Evolutionary conservation across 2,113 vertebrate species (phyloP).

Genomic region (Eolophus roseicapilla): DNA sequence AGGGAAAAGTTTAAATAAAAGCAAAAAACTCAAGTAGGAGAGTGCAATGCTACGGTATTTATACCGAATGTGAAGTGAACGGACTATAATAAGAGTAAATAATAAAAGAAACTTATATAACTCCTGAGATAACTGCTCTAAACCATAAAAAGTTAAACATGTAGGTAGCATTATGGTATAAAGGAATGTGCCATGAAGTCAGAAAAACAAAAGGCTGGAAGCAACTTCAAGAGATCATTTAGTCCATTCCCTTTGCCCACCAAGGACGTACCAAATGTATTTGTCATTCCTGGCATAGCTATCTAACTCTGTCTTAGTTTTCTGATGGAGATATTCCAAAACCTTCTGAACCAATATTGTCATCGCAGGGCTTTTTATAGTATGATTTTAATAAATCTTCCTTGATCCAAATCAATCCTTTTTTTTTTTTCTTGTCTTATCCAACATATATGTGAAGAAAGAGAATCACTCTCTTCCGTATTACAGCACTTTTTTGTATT

Average conservation of each 20-base stretch:
- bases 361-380: background rate
- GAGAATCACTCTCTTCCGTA: background rate
- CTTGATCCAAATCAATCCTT: background rate
- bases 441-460: background rate
- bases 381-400: background rate
- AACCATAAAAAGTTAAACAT: background rate
- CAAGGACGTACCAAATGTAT: background rate
- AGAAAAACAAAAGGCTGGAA: background rate
- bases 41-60: background rate
- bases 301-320: background rate
- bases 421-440: background rate
- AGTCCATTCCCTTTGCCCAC: background rate
- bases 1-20: background rate
- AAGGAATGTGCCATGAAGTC: background rate
- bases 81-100: constrained; percentile 8
- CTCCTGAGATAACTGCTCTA: background rate
- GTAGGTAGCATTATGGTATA: background rate
- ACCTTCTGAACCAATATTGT: background rate
- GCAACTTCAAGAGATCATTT: background rate
- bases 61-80: background rate
- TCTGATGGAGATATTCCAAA: background rate
- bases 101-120: background rate
- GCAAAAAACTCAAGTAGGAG: background rate
- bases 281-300: background rate
- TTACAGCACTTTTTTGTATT: background rate